Evolutionary conservation across 1,140 invertebrate genomes (phyloP).

Genomic region (Mamestra configurata): DNA sequence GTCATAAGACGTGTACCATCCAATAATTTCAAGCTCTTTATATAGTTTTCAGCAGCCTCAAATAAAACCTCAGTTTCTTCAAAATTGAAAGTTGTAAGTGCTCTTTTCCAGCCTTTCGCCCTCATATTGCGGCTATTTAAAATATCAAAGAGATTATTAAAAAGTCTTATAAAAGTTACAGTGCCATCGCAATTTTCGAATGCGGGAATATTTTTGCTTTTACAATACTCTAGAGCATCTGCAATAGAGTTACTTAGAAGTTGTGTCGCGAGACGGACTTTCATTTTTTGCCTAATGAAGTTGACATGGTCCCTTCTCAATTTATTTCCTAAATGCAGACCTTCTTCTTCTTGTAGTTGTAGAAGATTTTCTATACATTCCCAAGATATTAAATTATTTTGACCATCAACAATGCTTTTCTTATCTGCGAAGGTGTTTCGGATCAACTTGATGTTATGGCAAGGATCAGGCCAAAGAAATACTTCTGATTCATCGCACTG

Average conservation of each 20-base stretch:
- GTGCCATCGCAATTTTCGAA: conserved; percentile 60
- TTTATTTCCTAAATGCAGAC: conserved; percentile 66
- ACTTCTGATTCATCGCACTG: conserved; percentile 20
- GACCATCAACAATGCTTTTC: conserved; percentile 61
- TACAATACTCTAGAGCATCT: conserved; percentile 61
- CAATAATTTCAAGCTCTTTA: conserved; percentile 13
- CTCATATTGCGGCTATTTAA: conserved; percentile 62
- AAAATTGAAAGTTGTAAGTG: conserved; percentile 32
- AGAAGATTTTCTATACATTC: conserved; percentile 61
- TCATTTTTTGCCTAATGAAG: conserved; percentile 63
- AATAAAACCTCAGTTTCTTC: background rate
- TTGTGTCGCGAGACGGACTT: conserved; percentile 60
- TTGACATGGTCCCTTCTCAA: conserved; percentile 65
- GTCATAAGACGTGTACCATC: conserved; percentile 20
- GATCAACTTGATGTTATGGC: conserved; percentile 72
- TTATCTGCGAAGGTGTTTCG: conserved; percentile 67
- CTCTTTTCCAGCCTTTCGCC: conserved; percentile 47
- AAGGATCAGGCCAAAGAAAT: conserved; percentile 62
- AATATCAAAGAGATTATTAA: conserved; percentile 70
- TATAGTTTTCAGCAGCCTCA: no score
- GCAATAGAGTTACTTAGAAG: conserved; percentile 63
- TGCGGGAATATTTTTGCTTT: conserved; percentile 53
- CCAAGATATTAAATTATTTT: conserved; percentile 61
- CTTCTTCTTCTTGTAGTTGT: conserved; percentile 63
- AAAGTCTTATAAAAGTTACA: conserved; percentile 59